Evolutionary conservation across 2,888 invertebrate species (phyloP), one percentile per base, ranked within the genome.

Genomic region (Serrognathus titanus): DNA sequence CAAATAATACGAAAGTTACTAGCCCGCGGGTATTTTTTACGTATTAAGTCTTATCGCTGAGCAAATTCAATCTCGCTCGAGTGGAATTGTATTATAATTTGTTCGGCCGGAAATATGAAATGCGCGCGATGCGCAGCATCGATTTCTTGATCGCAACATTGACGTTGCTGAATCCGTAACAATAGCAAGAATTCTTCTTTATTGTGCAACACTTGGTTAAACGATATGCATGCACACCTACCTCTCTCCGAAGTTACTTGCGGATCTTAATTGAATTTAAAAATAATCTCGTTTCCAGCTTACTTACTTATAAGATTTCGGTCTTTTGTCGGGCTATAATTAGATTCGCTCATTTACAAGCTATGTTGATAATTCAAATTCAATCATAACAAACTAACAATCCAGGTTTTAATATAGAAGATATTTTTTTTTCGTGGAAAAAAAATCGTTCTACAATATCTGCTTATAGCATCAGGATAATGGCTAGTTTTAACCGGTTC

Each of bases 241-340:
- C 16, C 16, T 16, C 16, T 16, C 16, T 16, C 16, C 16, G 24
- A 24, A 39, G 50, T 45, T 45, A 45, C 51, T 31, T 36, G 20
- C 13, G 39, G 12, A 5, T 10, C 11, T 53, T 49, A 55, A 46
- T 46, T 49, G 55, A 55, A 50, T 55, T 50, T 13, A 55, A 55
- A 55, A 50, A 55, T 55, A 55, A 55, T 55, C 55, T 46, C 20
- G 35, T 55, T 55, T 50, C 20, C 20, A 39, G 37, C 55, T 46
- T 48, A 11, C 54, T 35, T 20, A 46, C 24, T 55, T 55, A 35
- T 55, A 43, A 12, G 55, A 31, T 41, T 55, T 55, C 55, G 11
- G 45, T 50, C 50, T 49, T 53, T 40, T 31, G 31, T 47, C 50
- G 31, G 11, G 13, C 37, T 50, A 55, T 55, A 55, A 55, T 55